Conservation (phyloP, 2,888 invertebrate species). For the Mythimna loreyi region DNA sequence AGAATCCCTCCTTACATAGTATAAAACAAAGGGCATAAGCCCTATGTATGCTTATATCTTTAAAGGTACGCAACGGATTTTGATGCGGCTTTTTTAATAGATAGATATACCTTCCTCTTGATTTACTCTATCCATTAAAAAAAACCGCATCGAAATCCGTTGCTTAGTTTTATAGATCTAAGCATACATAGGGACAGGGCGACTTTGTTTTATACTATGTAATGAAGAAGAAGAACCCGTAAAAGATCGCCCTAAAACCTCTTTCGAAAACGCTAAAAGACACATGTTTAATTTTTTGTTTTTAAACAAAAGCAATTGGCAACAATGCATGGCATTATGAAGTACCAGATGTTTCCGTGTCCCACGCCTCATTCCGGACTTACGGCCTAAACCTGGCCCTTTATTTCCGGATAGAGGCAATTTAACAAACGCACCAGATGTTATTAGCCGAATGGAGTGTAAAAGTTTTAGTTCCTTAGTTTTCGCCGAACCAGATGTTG, state of each 20-base stretch:
- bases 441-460: constrained; percentile 9
- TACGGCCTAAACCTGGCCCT: constrained; percentile 20
- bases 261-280: not conserved
- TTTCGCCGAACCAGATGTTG: constrained; percentile 38
- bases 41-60: too few species aligned
- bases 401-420: constrained; percentile 48
- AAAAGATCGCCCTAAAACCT: not conserved
- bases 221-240: too few species aligned
- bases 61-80: too few species aligned
- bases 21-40: too few species aligned
- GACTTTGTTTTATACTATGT: too few species aligned
- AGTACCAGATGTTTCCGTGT: constrained; percentile 44
- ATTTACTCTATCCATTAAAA: too few species aligned
- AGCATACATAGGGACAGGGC: too few species aligned
- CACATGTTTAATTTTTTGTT: constrained; percentile 12
- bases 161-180: too few species aligned
- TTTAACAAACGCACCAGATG: constrained; percentile 51
- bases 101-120: too few species aligned
- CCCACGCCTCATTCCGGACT: constrained; percentile 31
- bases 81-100: too few species aligned
- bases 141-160: too few species aligned
- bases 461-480: constrained; percentile 5
- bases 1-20: too few species aligned
- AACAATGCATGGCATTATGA: constrained; percentile 44
- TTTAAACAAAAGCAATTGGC: constrained; percentile 47